A percentile compares a stretch with the other conserved stretches of the same genome.
phyloP scores from a whole-genome alignment of 2,797 vertebrate genomes.

The Brotula barbata region DNA sequence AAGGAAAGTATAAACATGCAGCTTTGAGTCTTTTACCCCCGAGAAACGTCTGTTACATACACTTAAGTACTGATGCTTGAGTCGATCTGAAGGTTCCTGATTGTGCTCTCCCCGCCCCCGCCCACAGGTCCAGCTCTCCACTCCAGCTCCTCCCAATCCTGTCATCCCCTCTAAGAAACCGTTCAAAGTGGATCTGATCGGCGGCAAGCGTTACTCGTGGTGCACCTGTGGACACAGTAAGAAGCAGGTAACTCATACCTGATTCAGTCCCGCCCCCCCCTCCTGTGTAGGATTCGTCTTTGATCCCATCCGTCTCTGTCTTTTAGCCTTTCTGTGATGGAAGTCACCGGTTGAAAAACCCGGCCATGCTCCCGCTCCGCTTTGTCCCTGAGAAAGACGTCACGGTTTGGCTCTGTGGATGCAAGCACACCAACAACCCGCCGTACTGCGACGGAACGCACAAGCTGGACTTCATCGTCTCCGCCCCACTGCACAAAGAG shows the following conservation, averaged over 20 bases:
- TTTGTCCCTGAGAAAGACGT: conserved; percentile 74
- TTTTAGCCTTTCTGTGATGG: conserved; percentile 88
- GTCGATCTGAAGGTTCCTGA: neutral
- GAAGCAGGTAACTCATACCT: conserved; percentile 77
- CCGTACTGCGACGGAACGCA: conserved; percentile 81
- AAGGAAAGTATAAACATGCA: too few species aligned
- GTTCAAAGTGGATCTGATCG: conserved; percentile 80
- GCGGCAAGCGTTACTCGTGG: conserved; percentile 82
- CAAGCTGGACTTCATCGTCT: conserved; percentile 66
- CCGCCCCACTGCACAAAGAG: conserved; percentile 34
- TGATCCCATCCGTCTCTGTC: neutral
- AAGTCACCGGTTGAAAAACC: conserved; percentile 74
- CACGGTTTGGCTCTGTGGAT: conserved; percentile 81
- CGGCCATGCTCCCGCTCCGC: conserved; percentile 73
- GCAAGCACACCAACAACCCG: conserved; percentile 80
- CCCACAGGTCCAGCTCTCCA: conserved; percentile 48
- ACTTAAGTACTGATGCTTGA: neutral
- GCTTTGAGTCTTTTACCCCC: too few species aligned
- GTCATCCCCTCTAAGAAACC: conserved; percentile 81
- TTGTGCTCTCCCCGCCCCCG: neutral
- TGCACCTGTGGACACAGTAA: conserved; percentile 86
- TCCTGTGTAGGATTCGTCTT: neutral
- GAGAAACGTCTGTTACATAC: neutral
- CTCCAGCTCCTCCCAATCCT: conserved; percentile 53
- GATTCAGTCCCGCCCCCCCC: neutral